These are phyloP conservation scores for Zaprionus bogoriensis DNA, from an alignment of 2,888 invertebrate genomes.

Conservation along the genomic window DNA sequence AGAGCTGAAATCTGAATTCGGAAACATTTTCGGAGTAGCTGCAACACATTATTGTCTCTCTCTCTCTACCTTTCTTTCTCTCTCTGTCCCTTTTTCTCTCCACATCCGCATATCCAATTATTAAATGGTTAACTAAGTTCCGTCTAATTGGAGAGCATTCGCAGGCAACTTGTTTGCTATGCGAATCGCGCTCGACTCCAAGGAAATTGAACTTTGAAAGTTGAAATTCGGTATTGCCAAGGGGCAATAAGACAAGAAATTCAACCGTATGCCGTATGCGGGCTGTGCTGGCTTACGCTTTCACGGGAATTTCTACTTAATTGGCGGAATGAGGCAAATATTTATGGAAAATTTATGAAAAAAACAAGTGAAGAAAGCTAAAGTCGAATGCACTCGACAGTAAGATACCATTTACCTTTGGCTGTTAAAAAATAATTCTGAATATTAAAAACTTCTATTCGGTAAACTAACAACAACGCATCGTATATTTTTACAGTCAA, in stretches of 20 bases:
- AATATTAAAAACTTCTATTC: too few relatives aligned
- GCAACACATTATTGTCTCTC: not conserved
- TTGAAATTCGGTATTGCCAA: conserved; percentile 11
- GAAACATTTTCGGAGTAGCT: not conserved
- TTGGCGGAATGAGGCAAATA: too few relatives aligned
- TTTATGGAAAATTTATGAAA: too few relatives aligned
- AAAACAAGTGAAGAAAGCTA: too few relatives aligned
- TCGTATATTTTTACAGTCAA: too few relatives aligned
- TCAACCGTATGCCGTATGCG: not conserved
- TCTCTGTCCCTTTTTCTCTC: not conserved
- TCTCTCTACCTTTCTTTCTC: not conserved
- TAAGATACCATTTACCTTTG: too few relatives aligned
- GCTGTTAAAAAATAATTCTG: too few relatives aligned
- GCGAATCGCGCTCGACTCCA: not conserved
- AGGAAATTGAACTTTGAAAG: conserved; percentile 8
- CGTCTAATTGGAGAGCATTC: not conserved
- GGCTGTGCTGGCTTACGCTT: not conserved
- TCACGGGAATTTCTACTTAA: not conserved
- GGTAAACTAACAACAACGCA: too few relatives aligned
- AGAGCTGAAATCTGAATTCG: not conserved
- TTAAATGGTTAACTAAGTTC: conserved; percentile 6
- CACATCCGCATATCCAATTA: not conserved
- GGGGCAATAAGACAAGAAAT: not conserved
- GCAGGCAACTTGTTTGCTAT: not conserved
- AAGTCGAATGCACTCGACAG: too few relatives aligned